Percentiles rank a stretch among this genome's conserved stretches.
Evolutionary conservation across 2,797 vertebrate genomes (phyloP).

Genomic region (Botia almorhae): DNA sequence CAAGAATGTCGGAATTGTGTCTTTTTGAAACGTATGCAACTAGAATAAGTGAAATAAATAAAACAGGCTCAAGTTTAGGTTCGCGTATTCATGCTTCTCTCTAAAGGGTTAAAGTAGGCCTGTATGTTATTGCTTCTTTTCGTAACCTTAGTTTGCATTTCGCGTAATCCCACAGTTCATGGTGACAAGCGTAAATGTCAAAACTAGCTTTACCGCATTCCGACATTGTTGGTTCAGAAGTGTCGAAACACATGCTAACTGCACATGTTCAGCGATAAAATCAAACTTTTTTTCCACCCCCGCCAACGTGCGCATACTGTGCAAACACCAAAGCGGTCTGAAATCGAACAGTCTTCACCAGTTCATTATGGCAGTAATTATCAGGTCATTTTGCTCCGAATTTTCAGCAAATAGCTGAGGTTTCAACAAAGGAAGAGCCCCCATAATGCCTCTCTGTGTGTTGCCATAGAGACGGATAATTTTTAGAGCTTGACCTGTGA

Average conservation of each 20-base stretch:
- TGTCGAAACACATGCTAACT: constrained; percentile 25
- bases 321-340: constrained; percentile 49
- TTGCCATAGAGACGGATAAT: constrained; percentile 66
- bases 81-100: not conserved
- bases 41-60: not conserved
- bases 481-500: constrained; percentile 75
- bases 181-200: not conserved
- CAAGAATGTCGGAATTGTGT: not conserved
- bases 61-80: not conserved
- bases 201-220: constrained; percentile 27
- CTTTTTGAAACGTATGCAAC: not conserved
- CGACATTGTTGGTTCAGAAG: constrained; percentile 13
- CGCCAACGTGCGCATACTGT: not conserved
- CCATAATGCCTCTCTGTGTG: constrained; percentile 64
- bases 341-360: constrained; percentile 64
- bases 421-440: constrained; percentile 6
- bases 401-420: constrained; percentile 45
- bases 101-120: not conserved
- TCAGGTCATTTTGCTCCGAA: constrained; percentile 52
- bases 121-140: not conserved
- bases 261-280: constrained; percentile 7
- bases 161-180: not conserved
- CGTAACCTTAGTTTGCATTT: not conserved
- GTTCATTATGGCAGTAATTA: constrained; percentile 79
- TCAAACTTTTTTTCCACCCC: not conserved